These are phyloP conservation scores for Hippopotamyrus pictus DNA, from an alignment of 2,797 vertebrate genomes.

Conservation along the genomic window DNA sequence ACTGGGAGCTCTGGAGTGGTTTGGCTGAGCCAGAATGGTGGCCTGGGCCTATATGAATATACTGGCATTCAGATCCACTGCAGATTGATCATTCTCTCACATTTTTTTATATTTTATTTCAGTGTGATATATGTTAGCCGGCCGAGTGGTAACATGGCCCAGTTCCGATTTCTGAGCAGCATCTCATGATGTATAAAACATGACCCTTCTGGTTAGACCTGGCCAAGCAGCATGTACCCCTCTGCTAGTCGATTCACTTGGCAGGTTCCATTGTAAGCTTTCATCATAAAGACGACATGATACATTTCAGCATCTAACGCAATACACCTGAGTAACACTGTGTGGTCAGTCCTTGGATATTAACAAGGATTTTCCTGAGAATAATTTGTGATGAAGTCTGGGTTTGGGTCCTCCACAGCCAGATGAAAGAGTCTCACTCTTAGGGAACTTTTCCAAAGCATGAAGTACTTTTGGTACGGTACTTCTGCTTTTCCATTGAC, in stretches of 20 bases:
- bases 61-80: background rate
- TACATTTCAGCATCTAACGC: background rate
- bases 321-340: background rate
- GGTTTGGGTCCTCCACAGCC: background rate
- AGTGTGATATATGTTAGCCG: background rate
- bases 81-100: background rate
- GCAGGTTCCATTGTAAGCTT: background rate
- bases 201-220: background rate
- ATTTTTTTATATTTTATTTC: background rate
- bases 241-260: background rate
- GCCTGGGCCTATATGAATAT: background rate
- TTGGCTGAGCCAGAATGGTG: background rate
- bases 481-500: background rate
- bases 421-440: background rate
- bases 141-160: background rate
- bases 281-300: background rate
- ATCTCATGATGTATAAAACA: background rate
- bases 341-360: background rate
- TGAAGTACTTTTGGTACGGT: background rate
- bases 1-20: background rate
- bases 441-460: background rate
- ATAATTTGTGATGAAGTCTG: background rate
- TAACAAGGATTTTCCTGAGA: background rate
- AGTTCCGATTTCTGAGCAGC: background rate
- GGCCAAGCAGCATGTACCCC: background rate